Conservation (phyloP, 30 jellyfish, hydroid and myxozoan species). For the Aurelia aurita complex sp. Pacific region DNA sequence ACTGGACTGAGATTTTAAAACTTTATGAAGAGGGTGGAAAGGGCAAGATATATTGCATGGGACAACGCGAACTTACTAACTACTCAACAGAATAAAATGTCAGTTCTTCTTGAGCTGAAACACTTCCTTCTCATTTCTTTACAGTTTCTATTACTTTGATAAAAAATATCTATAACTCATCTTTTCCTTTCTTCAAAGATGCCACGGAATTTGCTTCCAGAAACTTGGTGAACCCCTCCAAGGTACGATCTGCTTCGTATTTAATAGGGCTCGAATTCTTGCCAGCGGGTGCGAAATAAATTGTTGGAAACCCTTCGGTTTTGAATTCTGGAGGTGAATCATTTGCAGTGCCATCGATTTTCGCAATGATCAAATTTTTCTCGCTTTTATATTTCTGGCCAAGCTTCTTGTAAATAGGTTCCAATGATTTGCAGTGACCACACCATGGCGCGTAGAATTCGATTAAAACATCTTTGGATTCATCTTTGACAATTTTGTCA, state of each 20-base stretch:
- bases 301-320: conserved; percentile 98
- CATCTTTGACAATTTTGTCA: conserved; percentile 94
- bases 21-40: too few relatives aligned
- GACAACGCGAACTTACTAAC: too few relatives aligned
- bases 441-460: conserved; percentile 99
- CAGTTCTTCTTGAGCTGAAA: too few relatives aligned
- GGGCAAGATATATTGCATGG: too few relatives aligned
- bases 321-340: conserved; percentile 86
- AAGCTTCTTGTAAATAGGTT: conserved; percentile 80
- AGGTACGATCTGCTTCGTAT: conserved; percentile 88
- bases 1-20: too few relatives aligned
- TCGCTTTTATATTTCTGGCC: conserved; percentile 94
- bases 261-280: conserved; percentile 88
- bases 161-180: conserved; percentile 44
- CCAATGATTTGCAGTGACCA: conserved; percentile 99
- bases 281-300: conserved; percentile 96
- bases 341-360: conserved; percentile 95
- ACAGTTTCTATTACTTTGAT: too few relatives aligned
- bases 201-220: conserved; percentile 80
- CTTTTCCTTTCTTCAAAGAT: conserved; percentile 63
- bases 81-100: too few relatives aligned
- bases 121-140: too few relatives aligned
- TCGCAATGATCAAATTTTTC: conserved; percentile 90
- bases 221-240: conserved; percentile 79
- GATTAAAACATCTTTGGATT: conserved; percentile 89